Evolutionary conservation across 2,888 invertebrate species (phyloP).

Genomic region (Drosophila eohydei): DNA sequence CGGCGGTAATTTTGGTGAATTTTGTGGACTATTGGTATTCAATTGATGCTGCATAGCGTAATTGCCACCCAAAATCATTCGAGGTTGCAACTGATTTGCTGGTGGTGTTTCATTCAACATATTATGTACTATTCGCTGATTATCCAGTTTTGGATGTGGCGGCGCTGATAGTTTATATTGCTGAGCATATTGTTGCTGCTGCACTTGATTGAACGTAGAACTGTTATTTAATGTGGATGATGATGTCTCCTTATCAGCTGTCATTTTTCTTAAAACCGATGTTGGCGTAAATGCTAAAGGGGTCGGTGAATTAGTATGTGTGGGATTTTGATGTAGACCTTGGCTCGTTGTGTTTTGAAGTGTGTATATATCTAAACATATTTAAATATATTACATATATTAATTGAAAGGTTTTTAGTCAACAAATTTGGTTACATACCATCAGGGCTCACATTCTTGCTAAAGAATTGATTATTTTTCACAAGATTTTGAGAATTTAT

Average conservation of each 20-base stretch:
- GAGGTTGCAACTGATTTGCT: constrained; percentile 63
- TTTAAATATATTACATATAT: neutral
- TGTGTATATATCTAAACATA: constrained; percentile 42
- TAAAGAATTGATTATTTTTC: constrained; percentile 32
- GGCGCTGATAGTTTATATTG: constrained; percentile 34
- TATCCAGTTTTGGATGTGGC: constrained; percentile 37
- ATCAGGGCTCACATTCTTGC: constrained; percentile 40
- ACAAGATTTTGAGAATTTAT: constrained; percentile 25
- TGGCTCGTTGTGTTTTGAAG: constrained; percentile 25
- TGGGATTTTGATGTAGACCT: constrained; percentile 47
- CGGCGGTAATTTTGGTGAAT: constrained; percentile 62
- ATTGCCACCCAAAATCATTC: constrained; percentile 83
- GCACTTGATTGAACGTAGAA: constrained; percentile 17
- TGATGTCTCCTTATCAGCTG: constrained; percentile 92
- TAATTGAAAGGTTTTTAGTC: neutral
- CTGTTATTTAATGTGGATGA: constrained; percentile 12
- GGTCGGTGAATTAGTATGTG: constrained; percentile 86
- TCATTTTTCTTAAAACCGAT: constrained; percentile 97
- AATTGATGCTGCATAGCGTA: constrained; percentile 60
- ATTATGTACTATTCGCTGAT: constrained; percentile 19
- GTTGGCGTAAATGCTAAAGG: constrained; percentile 96
- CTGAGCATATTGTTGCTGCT: constrained; percentile 25
- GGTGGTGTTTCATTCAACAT: constrained; percentile 49
- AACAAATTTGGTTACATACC: constrained; percentile 32
- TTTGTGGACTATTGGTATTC: constrained; percentile 55